Evolutionary conservation across 92 coral and sea anemone genomes (phyloP).

Genomic region (Epizoanthus stellaris): DNA sequence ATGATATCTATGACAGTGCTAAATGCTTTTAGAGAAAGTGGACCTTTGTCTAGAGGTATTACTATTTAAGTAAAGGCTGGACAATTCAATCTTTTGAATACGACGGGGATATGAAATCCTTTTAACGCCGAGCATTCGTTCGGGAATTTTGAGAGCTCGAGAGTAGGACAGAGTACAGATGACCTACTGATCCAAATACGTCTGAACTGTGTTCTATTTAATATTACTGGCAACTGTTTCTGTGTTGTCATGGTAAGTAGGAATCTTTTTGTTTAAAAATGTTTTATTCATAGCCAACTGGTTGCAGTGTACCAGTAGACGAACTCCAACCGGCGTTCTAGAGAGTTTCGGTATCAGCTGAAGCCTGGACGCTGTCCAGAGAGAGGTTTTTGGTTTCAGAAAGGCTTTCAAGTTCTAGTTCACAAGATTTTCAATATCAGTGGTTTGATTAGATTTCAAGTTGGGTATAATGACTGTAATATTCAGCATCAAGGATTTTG

Average conservation of each 20-base stretch:
- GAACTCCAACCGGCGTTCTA: too few species aligned
- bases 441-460: too few species aligned
- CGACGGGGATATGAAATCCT: background rate
- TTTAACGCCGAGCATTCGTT: background rate
- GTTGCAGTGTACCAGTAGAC: too few species aligned
- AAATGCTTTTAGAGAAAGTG: constrained; percentile 2
- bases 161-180: background rate
- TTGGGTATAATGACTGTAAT: too few species aligned
- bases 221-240: background rate
- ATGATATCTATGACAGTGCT: too few species aligned
- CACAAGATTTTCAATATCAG: too few species aligned
- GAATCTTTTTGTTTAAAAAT: background rate
- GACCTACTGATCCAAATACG: background rate
- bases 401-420: too few species aligned
- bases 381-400: too few species aligned
- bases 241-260: constrained; percentile 43
- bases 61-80: background rate
- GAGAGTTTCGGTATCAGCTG: too few species aligned
- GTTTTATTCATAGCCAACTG: background rate
- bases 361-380: too few species aligned
- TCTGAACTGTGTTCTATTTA: constrained; percentile 8
- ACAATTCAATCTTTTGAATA: background rate
- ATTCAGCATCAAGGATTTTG: too few species aligned
- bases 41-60: background rate
- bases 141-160: too few species aligned